Conservation (phyloP, 2,888 invertebrate species). For the Scelioninae gen. 2 region DNA sequence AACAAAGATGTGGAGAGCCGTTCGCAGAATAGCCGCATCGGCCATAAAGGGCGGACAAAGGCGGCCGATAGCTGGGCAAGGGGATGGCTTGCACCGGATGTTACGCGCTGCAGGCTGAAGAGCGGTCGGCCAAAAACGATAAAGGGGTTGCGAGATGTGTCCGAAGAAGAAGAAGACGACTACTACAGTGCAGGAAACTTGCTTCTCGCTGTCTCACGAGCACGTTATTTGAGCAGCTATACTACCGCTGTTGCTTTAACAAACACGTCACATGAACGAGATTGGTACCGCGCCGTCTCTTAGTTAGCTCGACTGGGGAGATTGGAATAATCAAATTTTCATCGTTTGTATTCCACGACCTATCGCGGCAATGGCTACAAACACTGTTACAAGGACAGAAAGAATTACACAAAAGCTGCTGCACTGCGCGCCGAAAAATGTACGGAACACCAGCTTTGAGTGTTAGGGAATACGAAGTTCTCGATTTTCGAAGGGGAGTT, state of each 20-base stretch:
- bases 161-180: conserved; percentile 9
- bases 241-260: conserved; percentile 11
- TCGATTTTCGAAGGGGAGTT: too few relatives aligned
- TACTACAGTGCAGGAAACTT: not conserved
- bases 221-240: conserved; percentile 13
- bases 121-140: conserved; percentile 34
- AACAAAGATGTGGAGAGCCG: conserved; percentile 64
- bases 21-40: conserved; percentile 59
- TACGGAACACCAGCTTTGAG: too few relatives aligned
- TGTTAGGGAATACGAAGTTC: too few relatives aligned
- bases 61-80: conserved; percentile 26
- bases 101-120: conserved; percentile 33
- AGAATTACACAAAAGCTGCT: too few relatives aligned
- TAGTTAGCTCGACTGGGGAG: conserved; percentile 4
- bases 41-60: conserved; percentile 45
- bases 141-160: conserved; percentile 37
- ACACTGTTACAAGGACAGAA: too few relatives aligned
- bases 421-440: too few relatives aligned
- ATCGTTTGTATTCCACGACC: not conserved
- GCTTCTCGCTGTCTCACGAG: not conserved
- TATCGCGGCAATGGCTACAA: too few relatives aligned
- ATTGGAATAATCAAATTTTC: conserved; percentile 12
- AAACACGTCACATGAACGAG: conserved; percentile 24
- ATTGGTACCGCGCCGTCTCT: conserved; percentile 1
- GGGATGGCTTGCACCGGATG: conserved; percentile 43